Evolutionary conservation across 1,140 invertebrate genomes (phyloP), one percentile per base, ranked within the genome.

Genomic region (Caenorhabditis remanei): DNA sequence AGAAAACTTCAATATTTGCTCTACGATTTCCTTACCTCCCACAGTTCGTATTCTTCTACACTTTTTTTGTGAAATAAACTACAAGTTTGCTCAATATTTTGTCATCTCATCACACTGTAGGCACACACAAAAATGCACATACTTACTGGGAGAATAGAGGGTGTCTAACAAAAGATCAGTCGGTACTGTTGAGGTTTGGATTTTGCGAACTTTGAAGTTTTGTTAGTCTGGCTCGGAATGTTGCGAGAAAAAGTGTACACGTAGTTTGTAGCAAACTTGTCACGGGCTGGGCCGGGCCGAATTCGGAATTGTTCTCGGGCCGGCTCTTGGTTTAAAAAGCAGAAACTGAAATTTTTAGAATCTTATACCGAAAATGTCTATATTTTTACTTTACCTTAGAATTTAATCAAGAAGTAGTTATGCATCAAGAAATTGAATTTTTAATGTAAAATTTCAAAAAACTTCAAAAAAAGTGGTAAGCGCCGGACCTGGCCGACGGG

Each of bases 1-100:
- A 50, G 46, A 50, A 79, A 79, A 21, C 46, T 50, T 24, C 46
- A 79, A 79, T 79, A 50, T 79, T 79, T 79, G 71, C n/a, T 8
- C 41, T 53, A 40, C 71, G 40, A 50, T 50, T 79, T 50, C n/a
- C 11, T n/a, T 79, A 9, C 46, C 46, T 79, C 24, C 21, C n/a
- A 24, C 71, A 79, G 9, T n/a, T 46, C 67, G 50, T 53, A 14
- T 67, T 75, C 67, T 46, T 46, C 67, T 43, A 14, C 19, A 6
- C 21, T 50, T 50, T 79, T 79, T 79, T 79, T 24, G n/a, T 16
- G 71, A 50, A 79, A 79, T 79, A 79, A 79, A 79, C 71, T 79
- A 79, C 71, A 50, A 50, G 71, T 79, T 79, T 79, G 46, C 46
- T 79, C 71, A 43, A 79, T 50, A 50, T 50, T 79, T 79, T 79